Conservation (phyloP, 2,888 invertebrate genomes). For the Glaucopsyche alexis region DNA sequence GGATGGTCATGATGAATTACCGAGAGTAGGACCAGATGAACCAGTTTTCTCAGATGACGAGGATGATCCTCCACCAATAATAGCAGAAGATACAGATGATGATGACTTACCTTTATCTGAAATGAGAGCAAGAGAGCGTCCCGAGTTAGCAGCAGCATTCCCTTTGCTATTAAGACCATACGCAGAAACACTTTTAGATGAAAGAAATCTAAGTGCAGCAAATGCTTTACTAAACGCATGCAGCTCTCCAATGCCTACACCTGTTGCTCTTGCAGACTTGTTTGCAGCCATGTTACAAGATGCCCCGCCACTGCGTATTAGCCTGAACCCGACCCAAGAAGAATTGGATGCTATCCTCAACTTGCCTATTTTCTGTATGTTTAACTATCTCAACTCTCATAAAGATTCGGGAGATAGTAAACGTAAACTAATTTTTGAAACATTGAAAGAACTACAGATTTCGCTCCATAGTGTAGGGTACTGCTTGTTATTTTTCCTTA, state of each 20-base stretch:
- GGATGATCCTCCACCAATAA: constrained; percentile 80
- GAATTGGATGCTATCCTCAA: constrained; percentile 85
- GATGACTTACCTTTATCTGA: constrained; percentile 90
- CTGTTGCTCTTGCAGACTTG: constrained; percentile 67
- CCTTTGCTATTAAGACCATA: constrained; percentile 66
- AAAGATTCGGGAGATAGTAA: constrained; percentile 84
- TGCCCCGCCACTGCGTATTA: constrained; percentile 70
- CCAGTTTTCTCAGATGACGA: constrained; percentile 93
- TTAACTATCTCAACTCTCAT: constrained; percentile 87
- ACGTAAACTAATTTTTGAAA: constrained; percentile 88
- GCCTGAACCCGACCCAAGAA: constrained; percentile 69
- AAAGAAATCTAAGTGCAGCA: constrained; percentile 62
- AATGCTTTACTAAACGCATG: constrained; percentile 65
- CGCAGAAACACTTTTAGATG: constrained; percentile 72
- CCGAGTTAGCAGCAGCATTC: constrained; percentile 74
- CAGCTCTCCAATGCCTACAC: constrained; percentile 62
- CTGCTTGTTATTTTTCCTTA: constrained; percentile 92
- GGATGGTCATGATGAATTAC: constrained; percentile 66
- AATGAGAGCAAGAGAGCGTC: constrained; percentile 84
- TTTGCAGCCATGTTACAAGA: constrained; percentile 75
- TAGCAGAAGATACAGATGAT: constrained; percentile 83
- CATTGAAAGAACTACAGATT: constrained; percentile 88
- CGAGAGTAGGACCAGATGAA: constrained; percentile 80
- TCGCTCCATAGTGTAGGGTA: constrained; percentile 89
- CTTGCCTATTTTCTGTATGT: constrained; percentile 92